Base-by-base conservation (phyloP, 1,140 invertebrate species). In the Sinella curviseta region DNA sequence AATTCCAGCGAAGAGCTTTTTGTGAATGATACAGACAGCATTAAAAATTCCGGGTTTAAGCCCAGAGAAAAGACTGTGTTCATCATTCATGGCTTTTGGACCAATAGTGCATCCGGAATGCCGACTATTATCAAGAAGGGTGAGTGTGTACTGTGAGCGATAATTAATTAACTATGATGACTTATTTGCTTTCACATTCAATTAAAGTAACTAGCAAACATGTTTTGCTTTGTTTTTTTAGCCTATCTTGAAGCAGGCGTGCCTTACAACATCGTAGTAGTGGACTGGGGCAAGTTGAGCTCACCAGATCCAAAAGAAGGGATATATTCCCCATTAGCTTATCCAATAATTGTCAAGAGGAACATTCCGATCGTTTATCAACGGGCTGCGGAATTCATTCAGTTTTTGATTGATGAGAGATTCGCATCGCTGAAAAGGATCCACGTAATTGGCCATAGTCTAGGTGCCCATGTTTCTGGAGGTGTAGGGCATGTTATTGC, bases 391-490 rank as follows among this genome's bases (percentile, higher is more conserved):
- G 34, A 75, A n/a, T 75, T 75, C 26, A 26, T 75, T 8, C n/a
- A 24, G 34, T 75, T 36, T 36, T 14, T 75, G 14, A 26, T 14
- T 2, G 20, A 36, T 8, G n/a, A 24, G 16, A 54, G 24, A 8
- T 48, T 8, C 17, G 24, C 39, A 16, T 4, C 39, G 2, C 28
- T 75, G 33, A 24, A 75, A n/a, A 36, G 39, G 14, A 14, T 75
- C 24, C 34, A 75, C 14, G 1, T 75, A 12, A 24, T 75, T 17
- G 74, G 74, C 1, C 74, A 75, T 26, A 39, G 33, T 3, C 28
- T 75, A 20, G 74, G 74, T n/a, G 74, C 74, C 14, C 74, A 75
- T 26, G 26, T 75, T 12, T 36, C 74, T 24, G 74, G 74, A 39
- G 35, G 34, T 39, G 74, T 30, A 24, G 74, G 74, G 1, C 74